Evolutionary conservation across 2,797 vertebrate species (phyloP).

Genomic region (Hippocampus kuda): DNA sequence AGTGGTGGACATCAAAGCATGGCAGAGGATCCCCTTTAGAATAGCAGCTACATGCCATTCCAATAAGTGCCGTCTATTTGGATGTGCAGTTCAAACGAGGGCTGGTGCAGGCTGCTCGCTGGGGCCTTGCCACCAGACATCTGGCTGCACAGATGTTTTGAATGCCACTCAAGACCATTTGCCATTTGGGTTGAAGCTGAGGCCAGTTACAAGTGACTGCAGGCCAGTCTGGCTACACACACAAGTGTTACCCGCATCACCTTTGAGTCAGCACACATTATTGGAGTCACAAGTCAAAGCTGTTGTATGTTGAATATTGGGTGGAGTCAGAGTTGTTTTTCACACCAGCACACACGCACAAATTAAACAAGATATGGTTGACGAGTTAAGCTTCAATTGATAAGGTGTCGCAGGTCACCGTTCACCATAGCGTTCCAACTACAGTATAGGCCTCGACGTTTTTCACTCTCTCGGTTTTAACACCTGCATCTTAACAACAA

Average conservation of each 20-base stretch:
- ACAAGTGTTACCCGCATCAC: conserved; percentile 26
- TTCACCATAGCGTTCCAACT: no score
- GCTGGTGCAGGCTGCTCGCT: conserved; percentile 52
- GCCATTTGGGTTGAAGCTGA: conserved; percentile 48
- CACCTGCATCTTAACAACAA: no score
- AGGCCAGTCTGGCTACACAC: conserved; percentile 29
- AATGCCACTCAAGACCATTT: conserved; percentile 54
- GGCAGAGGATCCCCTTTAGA: conserved; percentile 61
- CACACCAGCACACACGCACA: not conserved
- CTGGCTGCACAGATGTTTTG: conserved; percentile 60
- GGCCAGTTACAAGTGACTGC: conserved; percentile 38
- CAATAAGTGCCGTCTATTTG: conserved; percentile 60
- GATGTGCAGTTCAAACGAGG: conserved; percentile 64
- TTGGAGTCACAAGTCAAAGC: not conserved
- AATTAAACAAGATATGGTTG: not conserved
- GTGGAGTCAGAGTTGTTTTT: not conserved
- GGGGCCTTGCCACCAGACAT: conserved; percentile 55
- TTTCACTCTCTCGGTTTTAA: no score
- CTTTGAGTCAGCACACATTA: conserved; percentile 7
- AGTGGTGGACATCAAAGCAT: conserved; percentile 63
- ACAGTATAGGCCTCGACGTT: no score
- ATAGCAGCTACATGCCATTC: conserved; percentile 66
- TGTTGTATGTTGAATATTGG: not conserved
- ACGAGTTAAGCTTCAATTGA: not conserved
- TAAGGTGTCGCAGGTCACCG: no score